Conservation (phyloP, 2,113 vertebrate genomes). For the Oncorhynchus kisutch region DNA sequence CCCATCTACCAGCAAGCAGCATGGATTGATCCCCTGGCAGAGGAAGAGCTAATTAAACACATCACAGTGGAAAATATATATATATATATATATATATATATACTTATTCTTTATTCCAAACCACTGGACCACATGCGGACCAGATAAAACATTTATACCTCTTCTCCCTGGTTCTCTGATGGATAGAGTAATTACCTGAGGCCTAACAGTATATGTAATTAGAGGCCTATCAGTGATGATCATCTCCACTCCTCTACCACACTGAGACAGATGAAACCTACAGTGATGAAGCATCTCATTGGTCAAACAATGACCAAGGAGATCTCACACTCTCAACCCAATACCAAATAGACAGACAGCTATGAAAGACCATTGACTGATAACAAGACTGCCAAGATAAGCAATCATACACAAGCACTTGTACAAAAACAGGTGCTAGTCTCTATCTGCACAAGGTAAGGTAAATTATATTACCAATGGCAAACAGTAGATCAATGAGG, state of each 20-base stretch:
- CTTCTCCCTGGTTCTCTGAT: background rate
- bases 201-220: background rate
- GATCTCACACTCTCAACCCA: too few relatives aligned
- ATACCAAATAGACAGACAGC: background rate
- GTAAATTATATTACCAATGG: too few relatives aligned
- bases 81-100: background rate
- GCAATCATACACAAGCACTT: background rate
- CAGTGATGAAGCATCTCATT: too few relatives aligned
- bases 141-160: background rate
- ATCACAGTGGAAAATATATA: background rate
- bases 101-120: background rate
- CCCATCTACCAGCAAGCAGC: background rate
- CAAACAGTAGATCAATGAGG: background rate
- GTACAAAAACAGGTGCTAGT: too few relatives aligned
- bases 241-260: too few relatives aligned
- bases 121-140: background rate
- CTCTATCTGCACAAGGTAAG: background rate
- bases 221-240: background rate
- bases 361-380: background rate
- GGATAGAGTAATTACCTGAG: background rate
- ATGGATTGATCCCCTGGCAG: background rate
- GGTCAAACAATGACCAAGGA: too few relatives aligned
- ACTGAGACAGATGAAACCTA: too few relatives aligned
- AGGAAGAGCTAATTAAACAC: background rate
- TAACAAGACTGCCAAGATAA: background rate